Base-by-base conservation (phyloP, 2,797 vertebrate genomes). In the Miichthys miiuy region DNA sequence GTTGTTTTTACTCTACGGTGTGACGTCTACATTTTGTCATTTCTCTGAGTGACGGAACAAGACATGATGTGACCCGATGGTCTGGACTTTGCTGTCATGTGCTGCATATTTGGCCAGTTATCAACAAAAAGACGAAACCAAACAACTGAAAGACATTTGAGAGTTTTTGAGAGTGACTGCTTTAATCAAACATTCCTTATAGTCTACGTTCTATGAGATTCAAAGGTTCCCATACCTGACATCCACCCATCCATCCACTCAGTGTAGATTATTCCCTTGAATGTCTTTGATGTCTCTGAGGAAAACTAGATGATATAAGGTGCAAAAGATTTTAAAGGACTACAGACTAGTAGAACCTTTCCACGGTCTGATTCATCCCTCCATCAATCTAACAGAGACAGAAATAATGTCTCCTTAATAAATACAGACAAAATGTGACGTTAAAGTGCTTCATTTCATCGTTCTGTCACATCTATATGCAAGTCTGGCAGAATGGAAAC, bases 391-490 rank as follows among this genome's bases (percentile, higher is more conserved):
- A 42, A 44, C n/a, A 13, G 18, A 38, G 47, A 11, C 62, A 61
- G 62, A 67, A 65, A 70, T 6, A 38, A 44, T 0, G 30, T 58
- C 54, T 67, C 4, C 16, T n/a, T n/a, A 14, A 72, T 67, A 58
- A 72, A 72, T 82, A 27, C 14, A n/a, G n/a, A 68, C 1, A 44
- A 66, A 79, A 67, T 50, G 20, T 38, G 65, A 56, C 30, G 7
- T 63, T 44, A 44, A 34, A 34, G 17, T 30, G 48, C 20, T 67
- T 38, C 20, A 8, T 27, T 48, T 68, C 38, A 46, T 68, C 56
- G 41, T 13, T 44, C 44, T 46, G 4, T 34, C 42, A 41, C 38
- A 51, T 72, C n/a, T 0, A 13, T 27, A 16, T 30, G n/a, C 17
- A n/a, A 23, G 14, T 46, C 47, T 51, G 68, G 50, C 67, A 60